Percentiles rank a stretch among this genome's conserved stretches.
phyloP scores from a whole-genome alignment of 2,797 vertebrate species.

The Dallia pectoralis region DNA sequence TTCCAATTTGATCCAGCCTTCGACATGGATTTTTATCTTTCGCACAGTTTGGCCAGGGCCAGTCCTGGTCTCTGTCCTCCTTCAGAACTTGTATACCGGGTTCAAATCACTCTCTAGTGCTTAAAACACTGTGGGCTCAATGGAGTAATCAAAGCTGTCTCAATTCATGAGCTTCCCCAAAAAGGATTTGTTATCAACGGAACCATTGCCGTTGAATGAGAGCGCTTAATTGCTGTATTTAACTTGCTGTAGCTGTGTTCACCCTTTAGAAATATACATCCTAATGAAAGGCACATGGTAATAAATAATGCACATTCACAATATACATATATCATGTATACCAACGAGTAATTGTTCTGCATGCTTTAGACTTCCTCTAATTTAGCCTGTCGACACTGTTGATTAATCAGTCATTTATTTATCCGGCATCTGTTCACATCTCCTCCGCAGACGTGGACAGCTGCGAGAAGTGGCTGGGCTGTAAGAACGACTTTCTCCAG shows the following conservation, averaged over 20 bases:
- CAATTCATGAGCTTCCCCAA: not conserved
- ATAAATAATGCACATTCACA: no score
- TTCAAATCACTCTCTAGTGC: not conserved
- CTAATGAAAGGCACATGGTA: no score
- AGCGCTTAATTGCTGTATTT: not conserved
- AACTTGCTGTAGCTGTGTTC: not conserved
- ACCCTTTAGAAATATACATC: no score
- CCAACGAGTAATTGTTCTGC: not conserved
- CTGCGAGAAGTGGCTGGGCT: slow-evolving; percentile 91
- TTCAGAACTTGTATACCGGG: not conserved
- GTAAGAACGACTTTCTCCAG: slow-evolving; percentile 87
- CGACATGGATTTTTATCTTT: slow-evolving; percentile 25
- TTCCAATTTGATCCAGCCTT: slow-evolving; percentile 30
- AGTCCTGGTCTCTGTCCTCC: not conserved
- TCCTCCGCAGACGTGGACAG: slow-evolving; percentile 79
- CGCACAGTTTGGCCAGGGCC: not conserved
- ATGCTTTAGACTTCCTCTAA: not conserved
- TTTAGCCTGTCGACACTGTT: not conserved
- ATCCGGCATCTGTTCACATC: not conserved
- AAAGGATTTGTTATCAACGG: not conserved
- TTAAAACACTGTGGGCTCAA: not conserved
- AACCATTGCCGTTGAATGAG: slow-evolving; percentile 4
- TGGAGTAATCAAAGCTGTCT: slow-evolving; percentile 1
- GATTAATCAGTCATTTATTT: not conserved
- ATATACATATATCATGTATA: not conserved